Base-by-base conservation (phyloP, 2,888 invertebrate species). In the Nomada ferruginata region DNA sequence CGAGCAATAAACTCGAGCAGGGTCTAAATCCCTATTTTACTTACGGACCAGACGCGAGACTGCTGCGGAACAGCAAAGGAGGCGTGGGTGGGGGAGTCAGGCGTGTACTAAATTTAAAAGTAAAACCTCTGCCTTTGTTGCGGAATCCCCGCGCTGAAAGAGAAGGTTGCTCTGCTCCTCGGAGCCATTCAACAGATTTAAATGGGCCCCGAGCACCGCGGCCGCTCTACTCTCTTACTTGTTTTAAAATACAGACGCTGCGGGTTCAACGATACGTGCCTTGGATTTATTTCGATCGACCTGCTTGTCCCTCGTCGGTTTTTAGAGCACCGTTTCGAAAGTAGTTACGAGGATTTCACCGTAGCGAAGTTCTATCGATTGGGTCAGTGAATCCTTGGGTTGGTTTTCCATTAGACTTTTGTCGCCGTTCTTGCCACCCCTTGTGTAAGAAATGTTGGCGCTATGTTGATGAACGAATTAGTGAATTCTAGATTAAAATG, bases 71-170 rank as follows among this genome's bases (percentile, higher is more conserved):
- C 53, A 68, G 63, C 10, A 76, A 85, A 68, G 84, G 66, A 63
- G 70, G 72, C 81, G 74, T 76, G 79, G 64, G 85, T 84, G 78
- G 13, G 78, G 64, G 84, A 86, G 83, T 86, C 88, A 85, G 87
- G 85, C 90, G 91, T 91, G 92, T 92, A 92, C 91, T 92, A 93
- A 92, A 93, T 93, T 93, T 92, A 91, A 91, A 90, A 91, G 91
- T 92, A 92, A 93, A 91, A 91, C 92, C 92, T 88, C 90, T 87
- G 92, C 90, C 91, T 92, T 92, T 92, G 91, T 92, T 92, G 89
- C 89, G 88, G 91, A 92, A 91, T 90, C 91, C 91, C 89, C 76
- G 86, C 84, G 89, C 85, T 89, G 91, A 90, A 91, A 92, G 91
- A 90, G 87, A 89, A 87, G 85, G 90, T 88, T 87, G 89, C 86